Evolutionary conservation across 2,797 vertebrate species (phyloP).

Genomic region (Ptychadena robeensis): DNA sequence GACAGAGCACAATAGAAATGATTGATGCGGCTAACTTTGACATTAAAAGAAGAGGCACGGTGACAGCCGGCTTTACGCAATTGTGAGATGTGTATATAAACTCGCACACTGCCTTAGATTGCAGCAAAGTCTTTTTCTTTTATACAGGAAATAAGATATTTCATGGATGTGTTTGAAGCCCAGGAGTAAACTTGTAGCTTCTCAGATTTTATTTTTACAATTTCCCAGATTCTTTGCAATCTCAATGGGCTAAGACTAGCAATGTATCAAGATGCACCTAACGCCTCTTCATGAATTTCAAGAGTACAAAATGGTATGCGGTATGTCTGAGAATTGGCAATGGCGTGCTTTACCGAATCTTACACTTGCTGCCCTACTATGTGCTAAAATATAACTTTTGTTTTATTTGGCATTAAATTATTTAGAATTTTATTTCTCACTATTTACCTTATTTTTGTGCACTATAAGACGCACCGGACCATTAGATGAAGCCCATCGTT

Average conservation of each 20-base stretch:
- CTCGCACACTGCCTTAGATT: constrained; percentile 11
- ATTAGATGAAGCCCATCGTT: no score
- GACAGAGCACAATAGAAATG: constrained; percentile 50
- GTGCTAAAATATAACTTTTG: no score
- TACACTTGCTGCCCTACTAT: no score
- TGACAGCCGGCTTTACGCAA: constrained; percentile 42
- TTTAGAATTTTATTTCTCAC: no score
- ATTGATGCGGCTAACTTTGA: constrained; percentile 56
- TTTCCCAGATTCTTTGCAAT: constrained; percentile 27
- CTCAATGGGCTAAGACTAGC: constrained; percentile 27
- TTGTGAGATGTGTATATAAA: constrained; percentile 45
- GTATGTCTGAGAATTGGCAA: constrained; percentile 24
- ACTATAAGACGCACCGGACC: no score
- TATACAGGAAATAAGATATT: constrained; percentile 14
- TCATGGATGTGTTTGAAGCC: constrained; percentile 22
- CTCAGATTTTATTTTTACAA: constrained; percentile 43
- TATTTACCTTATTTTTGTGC: no score
- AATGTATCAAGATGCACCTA: constrained; percentile 38
- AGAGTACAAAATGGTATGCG: constrained; percentile 47
- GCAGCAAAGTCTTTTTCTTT: constrained; percentile 10
- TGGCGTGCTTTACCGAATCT: no score
- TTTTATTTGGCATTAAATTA: no score
- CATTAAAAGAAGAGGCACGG: constrained; percentile 43
- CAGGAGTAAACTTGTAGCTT: constrained; percentile 38
- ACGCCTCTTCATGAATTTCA: constrained; percentile 44